These are phyloP conservation scores for Alosa sapidissima DNA, from an alignment of 2,797 vertebrate genomes.

Conservation along the genomic window DNA sequence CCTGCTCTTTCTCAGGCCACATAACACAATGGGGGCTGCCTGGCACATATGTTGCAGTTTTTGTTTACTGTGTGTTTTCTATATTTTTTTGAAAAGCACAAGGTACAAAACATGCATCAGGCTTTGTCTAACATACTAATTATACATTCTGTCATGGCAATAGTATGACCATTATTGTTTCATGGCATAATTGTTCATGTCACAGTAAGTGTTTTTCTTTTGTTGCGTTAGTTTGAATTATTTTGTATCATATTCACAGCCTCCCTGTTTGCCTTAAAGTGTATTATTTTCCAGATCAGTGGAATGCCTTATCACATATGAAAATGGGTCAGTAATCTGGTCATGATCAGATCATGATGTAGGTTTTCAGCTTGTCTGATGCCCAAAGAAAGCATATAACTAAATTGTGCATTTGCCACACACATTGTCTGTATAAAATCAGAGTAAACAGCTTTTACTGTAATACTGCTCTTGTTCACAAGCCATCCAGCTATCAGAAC, in stretches of 20 bases:
- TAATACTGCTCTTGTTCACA: not conserved
- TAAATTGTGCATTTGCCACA: slow-evolving; percentile 13
- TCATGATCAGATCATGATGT: slow-evolving; percentile 5
- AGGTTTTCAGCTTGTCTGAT: slow-evolving; percentile 52
- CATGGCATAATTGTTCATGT: not conserved
- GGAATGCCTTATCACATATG: slow-evolving; percentile 42
- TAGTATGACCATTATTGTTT: not conserved
- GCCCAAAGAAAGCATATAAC: slow-evolving; percentile 21
- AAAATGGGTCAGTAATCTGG: slow-evolving; percentile 11
- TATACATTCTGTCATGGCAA: not conserved
- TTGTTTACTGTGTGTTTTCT: slow-evolving; percentile 1
- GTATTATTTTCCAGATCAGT: slow-evolving; percentile 34
- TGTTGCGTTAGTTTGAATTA: not conserved
- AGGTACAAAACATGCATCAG: slow-evolving; percentile 17
- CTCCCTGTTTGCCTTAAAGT: slow-evolving; percentile 64
- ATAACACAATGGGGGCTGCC: slow-evolving; percentile 22
- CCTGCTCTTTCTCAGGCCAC: slow-evolving; percentile 23
- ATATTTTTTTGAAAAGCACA: slow-evolving; percentile 40
- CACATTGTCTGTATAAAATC: slow-evolving; percentile 1
- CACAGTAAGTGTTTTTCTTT: not conserved
- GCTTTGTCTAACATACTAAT: slow-evolving; percentile 21
- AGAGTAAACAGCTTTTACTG: not conserved
- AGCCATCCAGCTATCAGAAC: not conserved
- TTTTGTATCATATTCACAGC: not conserved
- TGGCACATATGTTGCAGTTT: not conserved